phyloP scores from a whole-genome alignment of 2,797 vertebrate genomes.

The Rhadinocentrus ornatus region DNA sequence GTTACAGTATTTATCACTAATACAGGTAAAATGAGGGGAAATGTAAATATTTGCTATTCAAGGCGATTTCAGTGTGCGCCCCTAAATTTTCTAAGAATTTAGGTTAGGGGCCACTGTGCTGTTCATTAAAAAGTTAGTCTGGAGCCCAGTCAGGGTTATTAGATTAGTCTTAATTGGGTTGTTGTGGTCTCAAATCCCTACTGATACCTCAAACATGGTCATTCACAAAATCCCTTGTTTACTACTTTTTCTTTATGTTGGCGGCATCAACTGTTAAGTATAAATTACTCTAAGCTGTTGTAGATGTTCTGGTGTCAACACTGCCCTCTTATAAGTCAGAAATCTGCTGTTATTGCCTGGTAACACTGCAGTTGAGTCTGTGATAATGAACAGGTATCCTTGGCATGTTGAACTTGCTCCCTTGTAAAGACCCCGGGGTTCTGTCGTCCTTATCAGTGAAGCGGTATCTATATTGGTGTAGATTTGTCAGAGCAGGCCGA shows the following conservation, averaged over 20 bases:
- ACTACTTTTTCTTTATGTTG: no score
- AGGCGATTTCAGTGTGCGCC: no score
- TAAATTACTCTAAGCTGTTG: background rate
- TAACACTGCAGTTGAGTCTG: background rate
- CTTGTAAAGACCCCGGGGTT: background rate
- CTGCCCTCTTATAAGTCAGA: background rate
- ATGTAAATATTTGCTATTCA: no score
- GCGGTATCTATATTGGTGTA: background rate
- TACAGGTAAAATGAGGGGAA: no score
- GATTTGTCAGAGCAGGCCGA: conserved; percentile 44
- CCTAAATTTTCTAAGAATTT: no score
- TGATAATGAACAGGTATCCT: background rate
- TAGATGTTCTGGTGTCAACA: background rate
- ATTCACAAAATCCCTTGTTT: no score
- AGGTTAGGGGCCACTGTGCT: no score
- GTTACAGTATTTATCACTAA: no score
- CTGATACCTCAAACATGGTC: no score
- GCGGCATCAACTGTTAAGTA: no score
- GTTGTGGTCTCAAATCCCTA: no score
- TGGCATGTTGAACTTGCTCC: background rate
- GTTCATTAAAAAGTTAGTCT: no score
- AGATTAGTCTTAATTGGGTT: background rate
- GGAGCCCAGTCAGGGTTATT: background rate
- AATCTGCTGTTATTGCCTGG: background rate
- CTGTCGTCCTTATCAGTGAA: conserved; percentile 35